Evolutionary conservation across 2,113 vertebrate genomes (phyloP).

Genomic region (Ardeotis arabs): DNA sequence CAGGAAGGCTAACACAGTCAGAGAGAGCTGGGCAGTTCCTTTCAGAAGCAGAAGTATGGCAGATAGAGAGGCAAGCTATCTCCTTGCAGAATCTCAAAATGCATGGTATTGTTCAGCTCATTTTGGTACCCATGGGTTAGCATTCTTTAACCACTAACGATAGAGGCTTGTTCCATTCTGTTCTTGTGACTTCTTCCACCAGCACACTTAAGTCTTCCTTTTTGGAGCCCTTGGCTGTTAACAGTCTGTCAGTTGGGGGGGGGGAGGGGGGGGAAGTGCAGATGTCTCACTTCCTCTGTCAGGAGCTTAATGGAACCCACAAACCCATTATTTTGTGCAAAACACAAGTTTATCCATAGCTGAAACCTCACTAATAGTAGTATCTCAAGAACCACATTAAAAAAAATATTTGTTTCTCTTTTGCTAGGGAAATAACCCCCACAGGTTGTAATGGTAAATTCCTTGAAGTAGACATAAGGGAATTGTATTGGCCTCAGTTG

Average conservation of each 20-base stretch:
- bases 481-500: neutral
- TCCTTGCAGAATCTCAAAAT: neutral
- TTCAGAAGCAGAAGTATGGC: neutral
- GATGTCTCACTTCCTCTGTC: neutral
- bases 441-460: neutral
- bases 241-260: neutral
- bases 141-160: neutral
- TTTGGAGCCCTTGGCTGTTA: neutral
- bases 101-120: rapidly evolving
- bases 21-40: neutral
- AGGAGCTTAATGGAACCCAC: neutral
- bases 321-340: neutral
- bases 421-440: neutral
- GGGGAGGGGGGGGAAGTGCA: too few species aligned
- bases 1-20: neutral
- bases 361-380: neutral
- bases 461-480: neutral
- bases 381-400: neutral
- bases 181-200: neutral
- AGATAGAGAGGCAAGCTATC: neutral
- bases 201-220: neutral
- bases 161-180: neutral
- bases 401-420: neutral
- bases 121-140: neutral
- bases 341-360: neutral